These are phyloP conservation scores for Rynchops niger DNA, from an alignment of 2,113 vertebrate species.

Conservation along the genomic window DNA sequence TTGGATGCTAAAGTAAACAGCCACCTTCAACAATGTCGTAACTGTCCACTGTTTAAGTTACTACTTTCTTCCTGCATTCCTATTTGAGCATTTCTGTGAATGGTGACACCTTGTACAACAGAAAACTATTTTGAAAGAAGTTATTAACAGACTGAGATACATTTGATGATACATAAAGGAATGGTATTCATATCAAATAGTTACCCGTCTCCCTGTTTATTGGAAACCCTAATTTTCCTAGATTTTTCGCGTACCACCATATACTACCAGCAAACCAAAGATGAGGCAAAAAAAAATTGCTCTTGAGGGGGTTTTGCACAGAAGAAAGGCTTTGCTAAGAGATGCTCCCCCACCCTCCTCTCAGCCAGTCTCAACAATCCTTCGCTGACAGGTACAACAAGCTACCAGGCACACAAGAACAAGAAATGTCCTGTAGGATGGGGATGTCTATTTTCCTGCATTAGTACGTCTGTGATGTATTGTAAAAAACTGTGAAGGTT, in stretches of 20 bases:
- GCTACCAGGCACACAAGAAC: not conserved
- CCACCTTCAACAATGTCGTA: rapidly evolving
- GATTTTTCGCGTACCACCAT: not conserved
- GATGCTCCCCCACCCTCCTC: rapidly evolving
- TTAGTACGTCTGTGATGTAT: not conserved
- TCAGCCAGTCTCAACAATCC: not conserved
- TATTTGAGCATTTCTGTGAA: not conserved
- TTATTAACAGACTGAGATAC: not conserved
- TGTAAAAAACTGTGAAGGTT: not conserved
- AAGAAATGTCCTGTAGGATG: not conserved
- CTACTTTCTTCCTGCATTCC: not conserved
- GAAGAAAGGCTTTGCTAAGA: not conserved
- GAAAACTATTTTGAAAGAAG: not conserved
- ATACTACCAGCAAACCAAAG: not conserved
- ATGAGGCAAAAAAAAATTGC: not conserved
- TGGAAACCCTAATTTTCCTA: not conserved
- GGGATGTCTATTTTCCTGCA: not conserved
- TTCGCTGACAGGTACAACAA: not conserved
- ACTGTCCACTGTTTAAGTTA: not conserved
- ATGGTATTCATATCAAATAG: not conserved
- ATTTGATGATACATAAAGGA: not conserved
- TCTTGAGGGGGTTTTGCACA: not conserved
- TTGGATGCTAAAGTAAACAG: not conserved
- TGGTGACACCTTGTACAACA: not conserved
- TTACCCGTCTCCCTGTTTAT: not conserved